Evolutionary conservation across 2,797 vertebrate genomes (phyloP).

Genomic region (Menidia menidia): DNA sequence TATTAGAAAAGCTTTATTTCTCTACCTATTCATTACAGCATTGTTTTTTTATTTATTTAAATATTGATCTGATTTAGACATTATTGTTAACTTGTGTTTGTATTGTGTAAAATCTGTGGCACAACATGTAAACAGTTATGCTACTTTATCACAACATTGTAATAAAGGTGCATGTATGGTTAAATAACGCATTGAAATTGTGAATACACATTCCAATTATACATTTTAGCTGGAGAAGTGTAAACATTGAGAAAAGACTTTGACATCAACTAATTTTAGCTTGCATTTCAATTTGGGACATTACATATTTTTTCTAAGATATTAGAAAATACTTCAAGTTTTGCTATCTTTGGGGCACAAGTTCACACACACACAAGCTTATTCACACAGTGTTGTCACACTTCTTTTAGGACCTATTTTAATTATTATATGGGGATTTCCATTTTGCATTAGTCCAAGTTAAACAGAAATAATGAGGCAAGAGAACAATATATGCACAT

Average conservation of each 20-base stretch:
- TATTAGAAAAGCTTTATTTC: no score
- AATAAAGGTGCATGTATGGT: no score
- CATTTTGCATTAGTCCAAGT: not conserved
- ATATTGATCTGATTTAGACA: not conserved
- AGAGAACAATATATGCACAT: fast-evolving
- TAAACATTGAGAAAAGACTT: fast-evolving
- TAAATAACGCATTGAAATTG: not conserved
- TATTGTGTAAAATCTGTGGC: not conserved
- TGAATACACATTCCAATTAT: not conserved
- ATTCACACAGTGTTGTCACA: not conserved
- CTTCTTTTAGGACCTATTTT: not conserved
- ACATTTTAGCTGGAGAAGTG: not conserved
- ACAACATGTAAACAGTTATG: no score
- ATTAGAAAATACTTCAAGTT: no score
- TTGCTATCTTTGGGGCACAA: not conserved
- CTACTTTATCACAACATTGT: no score
- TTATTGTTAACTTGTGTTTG: not conserved
- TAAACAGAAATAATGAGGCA: not conserved
- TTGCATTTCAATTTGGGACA: not conserved
- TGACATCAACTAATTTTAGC: not conserved
- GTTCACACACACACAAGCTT: not conserved
- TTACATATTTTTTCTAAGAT: not conserved
- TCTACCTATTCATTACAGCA: not conserved
- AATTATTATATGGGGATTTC: not conserved
- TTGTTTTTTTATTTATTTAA: not conserved